phyloP scores from a whole-genome alignment of 1,140 invertebrate genomes.

The Wiebesia pumilae region DNA sequence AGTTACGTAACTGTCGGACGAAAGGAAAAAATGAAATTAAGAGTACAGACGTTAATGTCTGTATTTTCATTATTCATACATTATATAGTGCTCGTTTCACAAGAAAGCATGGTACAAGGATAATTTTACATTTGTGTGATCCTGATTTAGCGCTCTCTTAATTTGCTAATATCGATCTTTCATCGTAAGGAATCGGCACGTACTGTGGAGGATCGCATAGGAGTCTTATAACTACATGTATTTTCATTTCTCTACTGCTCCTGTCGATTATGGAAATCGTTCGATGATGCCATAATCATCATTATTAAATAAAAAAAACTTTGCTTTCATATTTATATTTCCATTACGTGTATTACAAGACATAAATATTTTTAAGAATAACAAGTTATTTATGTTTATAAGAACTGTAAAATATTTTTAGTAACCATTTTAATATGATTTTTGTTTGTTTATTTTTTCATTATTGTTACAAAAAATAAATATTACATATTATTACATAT shows the following conservation, averaged over 20 bases:
- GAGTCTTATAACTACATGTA: background rate
- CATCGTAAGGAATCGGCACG: slow-evolving; percentile 12
- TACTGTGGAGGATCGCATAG: background rate
- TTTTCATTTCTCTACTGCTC: background rate
- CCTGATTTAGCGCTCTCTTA: slow-evolving; percentile 46
- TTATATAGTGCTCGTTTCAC: background rate
- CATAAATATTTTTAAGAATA: background rate
- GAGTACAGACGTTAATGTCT: background rate
- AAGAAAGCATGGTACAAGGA: slow-evolving; percentile 8
- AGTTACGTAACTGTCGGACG: background rate
- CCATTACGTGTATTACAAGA: background rate
- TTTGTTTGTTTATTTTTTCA: too few species aligned
- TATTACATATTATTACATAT: too few species aligned
- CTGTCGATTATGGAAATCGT: background rate
- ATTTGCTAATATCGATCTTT: slow-evolving; percentile 44
- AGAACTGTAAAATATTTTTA: too few species aligned
- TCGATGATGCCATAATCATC: background rate
- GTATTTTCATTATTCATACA: background rate
- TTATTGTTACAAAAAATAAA: too few species aligned
- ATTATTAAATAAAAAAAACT: background rate
- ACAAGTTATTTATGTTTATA: background rate
- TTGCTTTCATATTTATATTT: background rate
- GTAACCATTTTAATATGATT: too few species aligned
- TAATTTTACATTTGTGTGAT: slow-evolving; percentile 40
- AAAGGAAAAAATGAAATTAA: slow-evolving; percentile 9